Conservation (phyloP, 2,888 invertebrate genomes). For the Ornithoptera alexandrae region DNA sequence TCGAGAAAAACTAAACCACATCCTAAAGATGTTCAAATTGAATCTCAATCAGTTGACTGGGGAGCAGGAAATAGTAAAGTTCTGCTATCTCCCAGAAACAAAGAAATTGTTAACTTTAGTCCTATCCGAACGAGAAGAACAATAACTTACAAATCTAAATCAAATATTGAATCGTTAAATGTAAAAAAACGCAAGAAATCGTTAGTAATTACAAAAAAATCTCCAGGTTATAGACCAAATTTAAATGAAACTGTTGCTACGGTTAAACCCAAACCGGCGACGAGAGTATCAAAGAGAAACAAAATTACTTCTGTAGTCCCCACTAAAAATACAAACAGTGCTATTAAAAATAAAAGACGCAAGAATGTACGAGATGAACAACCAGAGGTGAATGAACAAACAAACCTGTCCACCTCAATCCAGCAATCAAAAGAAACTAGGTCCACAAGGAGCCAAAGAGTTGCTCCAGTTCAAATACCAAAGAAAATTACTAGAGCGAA, state of each 20-base stretch:
- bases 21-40: not conserved
- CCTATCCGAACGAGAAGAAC: slow-evolving; percentile 17
- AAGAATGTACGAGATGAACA: not conserved
- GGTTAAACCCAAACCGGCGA: slow-evolving; percentile 1
- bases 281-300: not conserved
- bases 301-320: not conserved
- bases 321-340: not conserved
- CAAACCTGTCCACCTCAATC: not conserved
- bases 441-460: slow-evolving; percentile 34
- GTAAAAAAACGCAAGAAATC: slow-evolving; percentile 45
- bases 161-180: slow-evolving; percentile 19
- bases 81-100: not conserved
- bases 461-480: slow-evolving; percentile 5
- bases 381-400: not conserved
- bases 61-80: too few relatives aligned
- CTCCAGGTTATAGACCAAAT: slow-evolving; percentile 47
- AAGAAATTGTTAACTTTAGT: slow-evolving; percentile 11
- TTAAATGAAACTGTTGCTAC: not conserved
- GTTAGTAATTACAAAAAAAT: slow-evolving; percentile 52
- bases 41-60: not conserved
- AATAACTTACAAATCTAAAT: slow-evolving; percentile 9
- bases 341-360: slow-evolving; percentile 4
- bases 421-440: slow-evolving; percentile 34
- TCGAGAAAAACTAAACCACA: slow-evolving; percentile 21
- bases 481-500: slow-evolving; percentile 8